Percentiles rank a stretch among this genome's conserved stretches.
Evolutionary conservation across 2,888 invertebrate species (phyloP).

Genomic region (Adela reaumurella): DNA sequence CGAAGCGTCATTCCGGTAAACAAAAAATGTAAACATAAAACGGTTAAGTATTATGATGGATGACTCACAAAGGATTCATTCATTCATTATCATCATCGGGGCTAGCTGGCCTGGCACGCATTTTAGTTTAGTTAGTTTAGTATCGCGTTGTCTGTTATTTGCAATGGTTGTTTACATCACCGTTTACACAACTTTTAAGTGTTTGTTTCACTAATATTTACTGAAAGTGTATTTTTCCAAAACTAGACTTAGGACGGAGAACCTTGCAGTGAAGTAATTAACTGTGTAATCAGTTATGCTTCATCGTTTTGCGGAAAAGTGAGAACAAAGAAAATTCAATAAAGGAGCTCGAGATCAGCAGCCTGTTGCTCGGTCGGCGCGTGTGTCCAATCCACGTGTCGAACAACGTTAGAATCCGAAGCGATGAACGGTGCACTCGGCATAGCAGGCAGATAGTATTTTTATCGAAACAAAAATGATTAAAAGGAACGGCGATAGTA

Average conservation of each 20-base stretch:
- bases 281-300: no score
- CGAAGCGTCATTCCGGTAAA: conserved; percentile 26
- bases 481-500: conserved; percentile 54
- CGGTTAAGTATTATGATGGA: conserved; percentile 13
- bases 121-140: background rate
- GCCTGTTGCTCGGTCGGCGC: conserved; percentile 48
- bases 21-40: conserved; percentile 41
- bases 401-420: background rate
- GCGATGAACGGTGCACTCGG: background rate
- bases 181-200: no score
- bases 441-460: background rate
- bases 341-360: conserved; percentile 15
- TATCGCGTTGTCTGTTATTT: background rate
- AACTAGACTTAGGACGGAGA: no score
- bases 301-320: conserved; percentile 14
- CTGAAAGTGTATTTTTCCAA: no score
- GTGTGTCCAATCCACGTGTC: conserved; percentile 12
- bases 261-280: no score
- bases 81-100: conserved; percentile 40
- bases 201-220: no score
- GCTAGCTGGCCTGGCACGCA: background rate
- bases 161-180: background rate
- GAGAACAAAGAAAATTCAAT: conserved; percentile 41
- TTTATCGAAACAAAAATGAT: conserved; percentile 38
- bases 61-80: conserved; percentile 55